Evolutionary conservation across 1,140 invertebrate genomes (phyloP).

Genomic region (Euschistus heros): DNA sequence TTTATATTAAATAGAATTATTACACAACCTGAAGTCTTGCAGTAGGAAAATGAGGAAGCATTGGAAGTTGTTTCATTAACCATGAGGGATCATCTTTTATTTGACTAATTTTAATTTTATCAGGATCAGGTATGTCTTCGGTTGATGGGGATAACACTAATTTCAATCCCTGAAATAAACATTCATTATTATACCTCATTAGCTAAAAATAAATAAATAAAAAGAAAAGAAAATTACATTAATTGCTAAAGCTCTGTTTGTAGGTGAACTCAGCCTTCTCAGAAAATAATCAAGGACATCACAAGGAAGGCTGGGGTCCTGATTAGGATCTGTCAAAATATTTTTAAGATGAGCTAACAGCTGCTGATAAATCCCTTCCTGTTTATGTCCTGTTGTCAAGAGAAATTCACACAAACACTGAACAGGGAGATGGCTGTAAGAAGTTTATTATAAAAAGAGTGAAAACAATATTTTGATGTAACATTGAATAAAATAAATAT

Average conservation of each 20-base stretch:
- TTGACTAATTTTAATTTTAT: constrained; percentile 30
- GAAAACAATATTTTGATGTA: background rate
- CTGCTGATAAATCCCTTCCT: constrained; percentile 62
- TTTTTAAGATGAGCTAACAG: constrained; percentile 63
- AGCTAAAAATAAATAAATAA: background rate
- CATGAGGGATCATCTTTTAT: constrained; percentile 41
- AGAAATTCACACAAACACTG: constrained; percentile 94
- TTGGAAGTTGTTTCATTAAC: constrained; percentile 65
- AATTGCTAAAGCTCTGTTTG: constrained; percentile 65
- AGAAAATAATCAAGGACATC: constrained; percentile 91
- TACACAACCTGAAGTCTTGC: constrained; percentile 52
- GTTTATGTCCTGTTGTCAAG: constrained; percentile 54
- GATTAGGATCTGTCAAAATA: constrained; percentile 48
- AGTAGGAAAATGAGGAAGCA: constrained; percentile 57
- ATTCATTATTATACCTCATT: no score
- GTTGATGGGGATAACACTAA: constrained; percentile 44
- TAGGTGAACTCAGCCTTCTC: constrained; percentile 69
- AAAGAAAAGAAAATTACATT: constrained; percentile 36
- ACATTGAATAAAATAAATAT: constrained; percentile 8
- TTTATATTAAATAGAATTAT: no score
- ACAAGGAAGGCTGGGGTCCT: constrained; percentile 47
- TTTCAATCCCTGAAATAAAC: constrained; percentile 46
- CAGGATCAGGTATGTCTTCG: constrained; percentile 34
- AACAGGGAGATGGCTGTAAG: constrained; percentile 69
- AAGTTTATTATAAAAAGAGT: background rate